Evolutionary conservation across 2,797 vertebrate species (phyloP).

Genomic region (Acanthornis magna): DNA sequence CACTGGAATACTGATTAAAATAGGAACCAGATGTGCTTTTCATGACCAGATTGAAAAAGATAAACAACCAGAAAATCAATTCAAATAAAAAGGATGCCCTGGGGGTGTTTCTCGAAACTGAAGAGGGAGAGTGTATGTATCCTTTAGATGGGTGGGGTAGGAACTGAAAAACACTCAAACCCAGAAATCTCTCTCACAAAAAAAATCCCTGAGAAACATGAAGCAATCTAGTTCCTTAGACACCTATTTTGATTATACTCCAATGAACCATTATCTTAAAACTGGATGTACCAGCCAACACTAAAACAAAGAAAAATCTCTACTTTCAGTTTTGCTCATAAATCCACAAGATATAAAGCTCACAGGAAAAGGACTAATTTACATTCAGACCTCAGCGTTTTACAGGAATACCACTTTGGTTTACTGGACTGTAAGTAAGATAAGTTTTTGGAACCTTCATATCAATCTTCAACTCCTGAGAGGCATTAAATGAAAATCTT

Average conservation of each 20-base stretch:
- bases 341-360: neutral
- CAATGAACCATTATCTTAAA: neutral
- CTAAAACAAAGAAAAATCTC: neutral
- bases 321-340: neutral
- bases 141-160: conserved; percentile 46
- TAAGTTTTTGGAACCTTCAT: neutral
- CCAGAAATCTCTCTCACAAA: neutral
- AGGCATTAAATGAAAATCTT: neutral
- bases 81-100: conserved; percentile 70
- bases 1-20: conserved; percentile 78
- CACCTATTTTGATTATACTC: conserved; percentile 37
- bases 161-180: neutral
- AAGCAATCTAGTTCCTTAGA: conserved; percentile 33
- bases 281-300: neutral
- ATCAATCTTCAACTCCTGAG: neutral
- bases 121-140: conserved; percentile 25
- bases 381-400: neutral
- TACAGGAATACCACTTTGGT: neutral
- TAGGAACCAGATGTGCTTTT: conserved; percentile 80
- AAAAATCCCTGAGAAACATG: neutral
- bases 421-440: neutral
- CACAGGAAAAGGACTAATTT: neutral
- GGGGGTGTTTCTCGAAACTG: conserved; percentile 59
- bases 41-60: conserved; percentile 72
- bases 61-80: conserved; percentile 77